Evolutionary conservation across 2,797 vertebrate species (phyloP).

Genomic region (Psittacula derbiana): DNA sequence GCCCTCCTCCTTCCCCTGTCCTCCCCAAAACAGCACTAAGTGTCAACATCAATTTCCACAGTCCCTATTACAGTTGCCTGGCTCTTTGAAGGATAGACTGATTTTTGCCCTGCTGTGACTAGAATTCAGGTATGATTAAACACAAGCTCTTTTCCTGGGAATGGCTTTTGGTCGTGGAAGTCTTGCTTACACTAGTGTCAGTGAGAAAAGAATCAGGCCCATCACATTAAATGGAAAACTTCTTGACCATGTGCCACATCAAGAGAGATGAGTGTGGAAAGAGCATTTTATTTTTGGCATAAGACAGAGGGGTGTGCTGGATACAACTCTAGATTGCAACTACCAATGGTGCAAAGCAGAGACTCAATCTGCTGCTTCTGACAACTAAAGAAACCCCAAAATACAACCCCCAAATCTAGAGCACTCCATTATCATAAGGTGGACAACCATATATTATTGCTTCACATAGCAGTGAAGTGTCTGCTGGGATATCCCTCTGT

Average conservation of each 20-base stretch:
- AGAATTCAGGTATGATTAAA: not conserved
- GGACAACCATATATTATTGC: not conserved
- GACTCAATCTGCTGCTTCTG: not conserved
- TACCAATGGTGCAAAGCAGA: not conserved
- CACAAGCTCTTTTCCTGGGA: not conserved
- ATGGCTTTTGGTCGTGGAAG: not conserved
- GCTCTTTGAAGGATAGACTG: not conserved
- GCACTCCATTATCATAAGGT: not conserved
- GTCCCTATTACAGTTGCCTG: slow-evolving; percentile 15
- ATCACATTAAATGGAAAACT: slow-evolving; percentile 29
- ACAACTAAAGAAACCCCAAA: not conserved
- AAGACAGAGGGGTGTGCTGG: not conserved
- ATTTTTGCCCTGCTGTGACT: not conserved
- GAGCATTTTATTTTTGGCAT: slow-evolving; percentile 31
- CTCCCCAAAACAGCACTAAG: not conserved
- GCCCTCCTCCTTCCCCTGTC: not conserved
- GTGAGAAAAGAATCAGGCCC: slow-evolving; percentile 24
- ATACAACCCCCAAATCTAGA: not conserved
- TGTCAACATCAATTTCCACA: slow-evolving; percentile 33
- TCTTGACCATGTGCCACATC: not conserved
- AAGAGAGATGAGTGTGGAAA: not conserved
- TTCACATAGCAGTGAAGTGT: not conserved
- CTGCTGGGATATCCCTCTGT: not conserved
- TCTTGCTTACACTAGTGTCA: not conserved
- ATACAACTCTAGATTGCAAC: not conserved